These are phyloP conservation scores for Pao palembangensis DNA, from an alignment of 2,113 vertebrate genomes.

Conservation along the genomic window DNA sequence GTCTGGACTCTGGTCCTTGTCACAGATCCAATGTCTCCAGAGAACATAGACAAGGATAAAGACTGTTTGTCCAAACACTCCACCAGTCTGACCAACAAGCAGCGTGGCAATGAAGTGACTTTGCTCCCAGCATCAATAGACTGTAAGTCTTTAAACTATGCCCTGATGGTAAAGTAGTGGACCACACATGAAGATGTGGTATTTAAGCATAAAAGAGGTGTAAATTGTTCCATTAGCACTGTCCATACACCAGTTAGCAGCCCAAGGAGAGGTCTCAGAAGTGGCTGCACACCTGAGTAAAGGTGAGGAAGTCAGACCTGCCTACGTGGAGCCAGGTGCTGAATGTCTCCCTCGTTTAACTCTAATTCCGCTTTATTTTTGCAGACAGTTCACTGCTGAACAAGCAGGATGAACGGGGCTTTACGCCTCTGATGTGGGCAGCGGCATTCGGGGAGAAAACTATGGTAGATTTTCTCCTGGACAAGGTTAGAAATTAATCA, in stretches of 20 bases:
- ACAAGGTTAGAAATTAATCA: constrained; percentile 77
- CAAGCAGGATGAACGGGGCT: constrained; percentile 86
- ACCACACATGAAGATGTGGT: not conserved
- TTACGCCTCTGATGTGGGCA: constrained; percentile 96
- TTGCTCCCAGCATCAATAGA: constrained; percentile 87
- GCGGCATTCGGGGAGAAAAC: constrained; percentile 93
- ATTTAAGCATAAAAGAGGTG: not conserved
- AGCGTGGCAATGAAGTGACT: constrained; percentile 90
- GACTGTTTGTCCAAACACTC: constrained; percentile 75
- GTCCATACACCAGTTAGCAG: constrained; percentile 92
- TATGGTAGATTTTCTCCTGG: constrained; percentile 85
- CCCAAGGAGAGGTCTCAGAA: constrained; percentile 88
- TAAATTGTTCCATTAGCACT: constrained; percentile 64
- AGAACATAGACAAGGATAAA: constrained; percentile 55
- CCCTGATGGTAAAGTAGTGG: not conserved
- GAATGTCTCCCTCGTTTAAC: not conserved
- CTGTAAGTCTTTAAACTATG: constrained; percentile 67
- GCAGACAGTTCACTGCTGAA: constrained; percentile 85
- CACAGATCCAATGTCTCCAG: constrained; percentile 21
- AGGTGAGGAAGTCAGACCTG: constrained; percentile 71
- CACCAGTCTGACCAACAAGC: constrained; percentile 90
- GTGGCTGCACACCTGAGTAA: constrained; percentile 81
- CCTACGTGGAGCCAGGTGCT: not conserved
- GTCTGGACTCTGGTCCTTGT: not conserved
- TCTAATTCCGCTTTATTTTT: constrained; percentile 1